A percentile compares a stretch with the other conserved stretches of the same genome.
Evolutionary conservation across 2,888 invertebrate species (phyloP).

Genomic region (Cheilosia pagana): DNA sequence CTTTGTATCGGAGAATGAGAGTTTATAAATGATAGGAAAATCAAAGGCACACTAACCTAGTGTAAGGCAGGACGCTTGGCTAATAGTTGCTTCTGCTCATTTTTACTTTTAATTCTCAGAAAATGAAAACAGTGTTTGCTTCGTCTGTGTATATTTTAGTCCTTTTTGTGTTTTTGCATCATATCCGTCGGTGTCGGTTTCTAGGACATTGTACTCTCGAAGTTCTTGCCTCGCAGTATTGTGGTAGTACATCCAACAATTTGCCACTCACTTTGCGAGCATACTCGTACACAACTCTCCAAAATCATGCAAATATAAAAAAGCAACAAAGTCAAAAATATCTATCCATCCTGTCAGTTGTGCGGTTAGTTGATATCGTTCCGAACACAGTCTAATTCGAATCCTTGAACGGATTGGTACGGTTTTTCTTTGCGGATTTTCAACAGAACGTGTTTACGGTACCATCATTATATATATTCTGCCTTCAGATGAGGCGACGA

Average conservation of each 20-base stretch:
- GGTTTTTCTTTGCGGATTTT: slow-evolving; percentile 27
- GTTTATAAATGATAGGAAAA: slow-evolving; percentile 12
- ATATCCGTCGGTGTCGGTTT: slow-evolving; percentile 60
- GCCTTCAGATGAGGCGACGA: not conserved
- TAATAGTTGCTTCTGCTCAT: slow-evolving; percentile 47
- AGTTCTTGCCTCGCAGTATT: slow-evolving; percentile 64
- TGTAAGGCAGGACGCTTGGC: slow-evolving; percentile 41
- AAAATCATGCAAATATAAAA: slow-evolving; percentile 63
- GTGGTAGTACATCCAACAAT: slow-evolving; percentile 72
- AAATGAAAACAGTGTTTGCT: slow-evolving; percentile 60
- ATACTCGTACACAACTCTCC: slow-evolving; percentile 58
- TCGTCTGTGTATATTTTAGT: slow-evolving; percentile 38
- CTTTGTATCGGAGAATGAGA: slow-evolving; percentile 6
- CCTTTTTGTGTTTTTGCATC: slow-evolving; percentile 53
- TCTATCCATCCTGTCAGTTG: slow-evolving; percentile 72
- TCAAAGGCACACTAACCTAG: slow-evolving; percentile 68
- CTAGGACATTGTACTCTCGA: slow-evolving; percentile 68
- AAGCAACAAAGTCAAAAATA: slow-evolving; percentile 58
- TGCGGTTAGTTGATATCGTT: slow-evolving; percentile 69
- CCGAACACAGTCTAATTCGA: slow-evolving; percentile 66
- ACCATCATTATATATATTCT: not conserved
- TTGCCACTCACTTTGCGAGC: slow-evolving; percentile 72
- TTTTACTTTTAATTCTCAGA: slow-evolving; percentile 57
- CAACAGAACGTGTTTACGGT: slow-evolving; percentile 40
- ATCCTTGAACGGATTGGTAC: slow-evolving; percentile 62